Base-by-base conservation (phyloP, 37 sponge, comb jelly and placozoan species). In the Lycopodina hypogea region DNA sequence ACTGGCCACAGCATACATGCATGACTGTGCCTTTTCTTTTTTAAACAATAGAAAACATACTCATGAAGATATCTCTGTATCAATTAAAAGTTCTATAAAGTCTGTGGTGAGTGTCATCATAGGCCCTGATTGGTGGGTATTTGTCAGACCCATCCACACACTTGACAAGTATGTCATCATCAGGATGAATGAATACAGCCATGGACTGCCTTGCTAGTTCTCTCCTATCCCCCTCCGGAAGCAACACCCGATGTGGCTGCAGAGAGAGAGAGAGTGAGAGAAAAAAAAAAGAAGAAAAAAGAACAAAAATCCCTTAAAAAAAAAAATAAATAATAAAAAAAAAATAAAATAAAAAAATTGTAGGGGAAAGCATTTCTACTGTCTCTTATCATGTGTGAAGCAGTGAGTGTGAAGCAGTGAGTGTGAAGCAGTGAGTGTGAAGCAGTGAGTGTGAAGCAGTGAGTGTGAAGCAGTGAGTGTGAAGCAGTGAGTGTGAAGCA, bases 161-260 rank as follows among this genome's bases (percentile, higher is more conserved):
- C 52, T 79, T 37, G 32, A 92, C 70, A 17, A 87, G 2, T 26
- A 40, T 45, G 22, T 80, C 78, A 52, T 92, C 77, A 57, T 92
- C 92, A 67, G 92, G 88, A 51, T 92, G 92, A 12, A 57, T 68
- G 64, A 92, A 92, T 72, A 92, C 79, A 29, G 92, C 92, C 17
- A 92, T 68, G n/a, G 92, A 87, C 78, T 83, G 89, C 53, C 92
- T 59, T 17, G 26, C 57, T 26, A 14, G 55, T 18, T 30, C 32
- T 42, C 68, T 56, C 24, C 63, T 35, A 23, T 75, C 85, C 45
- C 84, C 82, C 11, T 69, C 78, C 15, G 92, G 92, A 22, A 87
- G 22, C 17, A 92, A 51, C 1, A 92, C 92, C 33, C 85, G 75
- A 71, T 92, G 92, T 14, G 88, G 88, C 87, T 85, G 52, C 51